Base-by-base conservation (phyloP, 1,140 invertebrate species). In the Panulirus ornatus region DNA sequence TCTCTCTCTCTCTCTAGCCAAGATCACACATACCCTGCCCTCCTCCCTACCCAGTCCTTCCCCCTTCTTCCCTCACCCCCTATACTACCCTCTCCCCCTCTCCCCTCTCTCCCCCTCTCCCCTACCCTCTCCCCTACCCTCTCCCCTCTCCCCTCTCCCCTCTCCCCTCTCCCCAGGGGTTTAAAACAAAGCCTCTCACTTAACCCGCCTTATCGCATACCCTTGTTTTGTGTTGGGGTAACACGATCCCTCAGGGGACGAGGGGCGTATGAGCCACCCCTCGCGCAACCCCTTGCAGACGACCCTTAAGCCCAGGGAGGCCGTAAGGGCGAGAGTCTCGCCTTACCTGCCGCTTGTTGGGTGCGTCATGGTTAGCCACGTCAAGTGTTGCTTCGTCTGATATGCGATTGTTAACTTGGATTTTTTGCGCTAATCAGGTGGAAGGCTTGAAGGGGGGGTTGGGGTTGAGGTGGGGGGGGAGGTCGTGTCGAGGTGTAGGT, bases 391-490 rank as follows among this genome's bases (percentile, higher is more conserved):
- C 73, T 1, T 76, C 9, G 73, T 42, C 22, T 87, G 84, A 87
- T 87, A 78, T 73, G 3, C 51, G 73, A 87, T 87, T 87, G 84
- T 87, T 87, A 87, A 76, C 71, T 27, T 38, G 40, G 54, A 42
- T 66, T 87, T 87, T 87, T 87, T 87, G 73, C n/a, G 38, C 38
- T 89, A 83, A 82, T 89, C 87, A 83, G 85, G 87, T 75, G 78
- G 78, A 81, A 83, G 44, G 54, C n/a, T n/a, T n/a, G n/a, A n/a
- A n/a, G n/a, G n/a, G n/a, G n/a, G n/a, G n/a, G n/a, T n/a, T n/a
- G n/a, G 51, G 54, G 38, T 30, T 63, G 42, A 34, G 51, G 54
- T 66, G 75, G 38, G 75, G 51, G 22, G 38, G 54, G 30, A 34
- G 40, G 66, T 19, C 22, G 34, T 42, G n/a, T n/a, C n/a, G n/a